Evolutionary conservation across 1,140 invertebrate species (phyloP).

Genomic region (Micrasema longulum): DNA sequence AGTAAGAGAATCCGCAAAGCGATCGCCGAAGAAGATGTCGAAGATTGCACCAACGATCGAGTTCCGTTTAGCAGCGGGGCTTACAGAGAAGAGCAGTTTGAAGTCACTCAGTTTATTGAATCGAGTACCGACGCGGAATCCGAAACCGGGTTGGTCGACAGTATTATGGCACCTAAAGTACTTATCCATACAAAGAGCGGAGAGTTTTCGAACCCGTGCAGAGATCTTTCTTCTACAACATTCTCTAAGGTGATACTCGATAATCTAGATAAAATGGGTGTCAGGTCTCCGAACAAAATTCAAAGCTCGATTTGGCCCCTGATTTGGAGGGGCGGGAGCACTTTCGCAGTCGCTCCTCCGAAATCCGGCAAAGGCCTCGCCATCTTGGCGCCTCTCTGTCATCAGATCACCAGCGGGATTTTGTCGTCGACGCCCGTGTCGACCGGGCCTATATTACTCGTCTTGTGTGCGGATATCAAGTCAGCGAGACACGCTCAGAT

Average conservation of each 20-base stretch:
- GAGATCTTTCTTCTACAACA: not conserved
- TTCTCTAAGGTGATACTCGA: constrained; percentile 1
- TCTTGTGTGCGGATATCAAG: constrained; percentile 13
- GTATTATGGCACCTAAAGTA: constrained; percentile 31
- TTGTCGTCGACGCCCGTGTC: not conserved
- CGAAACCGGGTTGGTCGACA: constrained; percentile 8
- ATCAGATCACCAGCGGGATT: not conserved
- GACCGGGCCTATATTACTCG: not conserved
- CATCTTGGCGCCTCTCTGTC: constrained; percentile 25
- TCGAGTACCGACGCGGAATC: not conserved
- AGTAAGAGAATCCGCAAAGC: not conserved
- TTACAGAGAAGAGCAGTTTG: not conserved
- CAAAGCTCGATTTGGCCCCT: constrained; percentile 33
- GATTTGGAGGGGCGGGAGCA: not conserved
- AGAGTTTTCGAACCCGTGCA: not conserved
- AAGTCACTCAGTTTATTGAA: not conserved
- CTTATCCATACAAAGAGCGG: constrained; percentile 24
- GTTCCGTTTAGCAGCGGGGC: constrained; percentile 1
- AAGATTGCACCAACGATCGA: not conserved
- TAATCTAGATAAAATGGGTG: constrained; percentile 15
- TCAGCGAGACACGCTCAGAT: not conserved
- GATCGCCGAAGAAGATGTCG: not conserved
- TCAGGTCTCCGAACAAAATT: constrained; percentile 12
- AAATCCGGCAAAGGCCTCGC: constrained; percentile 11
- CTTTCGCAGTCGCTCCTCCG: constrained; percentile 8